phyloP scores from a whole-genome alignment of 2,797 vertebrate genomes.

The Rhodeus uyekii region DNA sequence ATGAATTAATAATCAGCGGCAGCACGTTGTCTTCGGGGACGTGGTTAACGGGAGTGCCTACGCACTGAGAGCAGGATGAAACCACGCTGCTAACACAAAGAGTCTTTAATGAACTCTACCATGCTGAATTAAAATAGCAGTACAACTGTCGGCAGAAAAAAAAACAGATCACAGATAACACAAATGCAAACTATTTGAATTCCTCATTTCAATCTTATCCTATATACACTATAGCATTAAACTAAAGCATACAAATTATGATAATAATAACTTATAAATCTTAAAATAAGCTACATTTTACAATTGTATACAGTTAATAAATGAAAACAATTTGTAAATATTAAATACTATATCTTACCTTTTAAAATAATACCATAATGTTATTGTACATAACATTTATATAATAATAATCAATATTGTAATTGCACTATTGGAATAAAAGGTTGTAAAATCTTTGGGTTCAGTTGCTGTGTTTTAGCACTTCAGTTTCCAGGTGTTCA shows the following conservation, averaged over 20 bases:
- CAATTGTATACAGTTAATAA: too few species aligned
- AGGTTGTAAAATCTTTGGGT: too few species aligned
- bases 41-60: constrained; percentile 23
- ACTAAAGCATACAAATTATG: neutral
- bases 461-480: too few species aligned
- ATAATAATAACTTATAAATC: neutral
- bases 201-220: neutral
- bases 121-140: neutral
- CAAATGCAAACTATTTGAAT: neutral
- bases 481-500: too few species aligned
- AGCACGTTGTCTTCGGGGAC: constrained; percentile 29
- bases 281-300: neutral
- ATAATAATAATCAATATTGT: neutral
- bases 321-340: too few species aligned
- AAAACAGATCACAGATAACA: neutral
- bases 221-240: neutral
- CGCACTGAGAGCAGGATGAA: constrained; percentile 27
- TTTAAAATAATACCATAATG: neutral
- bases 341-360: too few species aligned
- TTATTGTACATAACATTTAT: neutral
- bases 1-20: constrained; percentile 49
- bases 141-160: constrained; percentile 12
- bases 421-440: too few species aligned
- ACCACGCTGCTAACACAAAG: neutral
- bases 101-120: constrained; percentile 1